Evolutionary conservation across 2,113 vertebrate species (phyloP).

Genomic region (Gnathonemus longibarbis): DNA sequence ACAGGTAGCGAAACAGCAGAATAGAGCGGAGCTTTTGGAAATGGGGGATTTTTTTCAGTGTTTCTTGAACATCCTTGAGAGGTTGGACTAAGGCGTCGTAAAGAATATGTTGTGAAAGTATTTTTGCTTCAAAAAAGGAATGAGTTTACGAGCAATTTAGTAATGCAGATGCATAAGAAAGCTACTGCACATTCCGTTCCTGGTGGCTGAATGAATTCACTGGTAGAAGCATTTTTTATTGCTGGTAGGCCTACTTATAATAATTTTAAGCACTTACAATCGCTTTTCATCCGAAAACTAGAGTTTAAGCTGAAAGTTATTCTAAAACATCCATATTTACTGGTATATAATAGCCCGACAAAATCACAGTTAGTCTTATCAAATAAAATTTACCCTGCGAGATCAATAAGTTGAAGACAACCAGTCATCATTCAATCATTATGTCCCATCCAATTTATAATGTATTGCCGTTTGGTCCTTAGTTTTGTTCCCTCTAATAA

Average conservation of each 20-base stretch:
- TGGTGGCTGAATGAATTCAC: background rate
- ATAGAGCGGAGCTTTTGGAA: background rate
- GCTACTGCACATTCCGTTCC: background rate
- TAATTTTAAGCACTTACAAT: background rate
- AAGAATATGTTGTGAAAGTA: background rate
- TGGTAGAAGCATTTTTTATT: background rate
- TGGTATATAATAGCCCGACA: background rate
- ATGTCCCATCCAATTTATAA: background rate
- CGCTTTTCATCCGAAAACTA: background rate
- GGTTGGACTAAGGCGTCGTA: background rate
- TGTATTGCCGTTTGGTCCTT: background rate
- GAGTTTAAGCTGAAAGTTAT: background rate
- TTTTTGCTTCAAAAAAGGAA: background rate
- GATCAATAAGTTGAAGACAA: background rate
- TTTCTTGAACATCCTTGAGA: background rate
- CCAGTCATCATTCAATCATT: background rate
- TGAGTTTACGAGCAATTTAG: background rate
- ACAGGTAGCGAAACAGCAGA: background rate
- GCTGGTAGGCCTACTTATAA: background rate
- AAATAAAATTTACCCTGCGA: background rate
- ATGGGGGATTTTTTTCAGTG: background rate
- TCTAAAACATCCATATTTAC: background rate
- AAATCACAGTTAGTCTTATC: background rate
- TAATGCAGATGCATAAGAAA: background rate
- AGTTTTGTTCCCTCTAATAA: background rate